Evolutionary conservation across 2,113 vertebrate genomes (phyloP), one percentile per base, ranked within the genome.

Genomic region (Maccullochella peelii): DNA sequence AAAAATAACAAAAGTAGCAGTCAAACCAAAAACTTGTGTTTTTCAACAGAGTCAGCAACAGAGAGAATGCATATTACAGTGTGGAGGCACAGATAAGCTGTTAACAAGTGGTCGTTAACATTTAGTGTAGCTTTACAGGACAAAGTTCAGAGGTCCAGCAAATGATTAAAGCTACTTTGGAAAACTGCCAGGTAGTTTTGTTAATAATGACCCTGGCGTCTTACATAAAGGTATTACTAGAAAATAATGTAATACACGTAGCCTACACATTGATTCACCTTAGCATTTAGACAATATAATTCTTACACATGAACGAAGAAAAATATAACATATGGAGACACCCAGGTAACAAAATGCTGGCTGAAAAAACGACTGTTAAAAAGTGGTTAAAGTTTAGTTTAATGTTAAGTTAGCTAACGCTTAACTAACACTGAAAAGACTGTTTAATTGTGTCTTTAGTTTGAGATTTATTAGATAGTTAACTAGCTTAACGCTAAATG

Each of bases 61-160:
- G 67, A 62, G 2, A 7, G 73, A 40, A 62, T 25, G 33, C 18
- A 7, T 4, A 33, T 4, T 33, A 40, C 78, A 40, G 14, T 27
- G 50, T 73, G 38, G n/a, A 69, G 16, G 44, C 42, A 55, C 14
- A 55, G 71, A 82, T 67, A 74, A 66, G 57, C 2, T 7, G 52
- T 25, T 9, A 30, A 72, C 74, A 77, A 20, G 20, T 49, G 8
- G 21, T 38, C 30, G 55, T 40, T 38, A 50, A 2, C 33, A 11
- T 47, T 33, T 11, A n/a, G 1, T 5, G 42, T 1, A 20, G 21
- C 40, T 79, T 61, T 25, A 86, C 47, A 68, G 94, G 82, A 42
- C 93, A 91, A 95, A 90, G 94, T 87, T 86, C 92, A 93, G 8
- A 58, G 18, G 59, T 77, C 33, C 80, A 68, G 82, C 81, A 84